These are phyloP conservation scores for Agrilus biguttatus DNA, from an alignment of 2,888 invertebrate genomes.

Conservation along the genomic window DNA sequence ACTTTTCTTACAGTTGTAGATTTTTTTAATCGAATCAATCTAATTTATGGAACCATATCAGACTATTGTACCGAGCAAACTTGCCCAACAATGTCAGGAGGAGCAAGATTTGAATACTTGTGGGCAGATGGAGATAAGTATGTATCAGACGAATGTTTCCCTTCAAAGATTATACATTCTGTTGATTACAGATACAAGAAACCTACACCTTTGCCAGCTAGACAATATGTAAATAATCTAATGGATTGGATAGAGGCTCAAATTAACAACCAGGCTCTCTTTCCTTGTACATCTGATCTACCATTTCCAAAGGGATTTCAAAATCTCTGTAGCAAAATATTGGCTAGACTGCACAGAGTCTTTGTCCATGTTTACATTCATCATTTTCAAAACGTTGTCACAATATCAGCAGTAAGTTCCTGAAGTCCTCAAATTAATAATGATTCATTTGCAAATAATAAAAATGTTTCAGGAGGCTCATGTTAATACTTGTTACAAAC, in stretches of 20 bases:
- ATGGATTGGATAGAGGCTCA: constrained; percentile 89
- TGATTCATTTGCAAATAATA: neutral
- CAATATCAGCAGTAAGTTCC: constrained; percentile 68
- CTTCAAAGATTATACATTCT: neutral
- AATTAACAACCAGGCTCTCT: constrained; percentile 76
- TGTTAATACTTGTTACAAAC: constrained; percentile 88
- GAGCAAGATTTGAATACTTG: constrained; percentile 75
- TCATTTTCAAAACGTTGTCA: constrained; percentile 78
- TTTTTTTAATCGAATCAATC: constrained; percentile 85
- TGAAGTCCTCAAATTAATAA: constrained; percentile 1
- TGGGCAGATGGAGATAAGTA: constrained; percentile 74
- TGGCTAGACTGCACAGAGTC: constrained; percentile 75
- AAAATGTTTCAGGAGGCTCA: constrained; percentile 59
- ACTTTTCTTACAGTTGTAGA: constrained; percentile 59
- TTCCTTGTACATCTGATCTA: constrained; percentile 71
- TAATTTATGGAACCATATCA: constrained; percentile 80
- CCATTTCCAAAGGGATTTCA: constrained; percentile 78
- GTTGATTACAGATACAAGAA: constrained; percentile 43
- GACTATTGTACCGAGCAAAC: constrained; percentile 70
- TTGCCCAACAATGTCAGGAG: constrained; percentile 85
- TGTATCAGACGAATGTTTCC: constrained; percentile 3
- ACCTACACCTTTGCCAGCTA: constrained; percentile 69
- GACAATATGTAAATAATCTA: constrained; percentile 64
- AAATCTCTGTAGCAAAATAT: constrained; percentile 67
- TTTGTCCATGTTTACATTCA: constrained; percentile 92